These are phyloP conservation scores for Pagrus major DNA, from an alignment of 2,113 vertebrate species.

Conservation along the genomic window DNA sequence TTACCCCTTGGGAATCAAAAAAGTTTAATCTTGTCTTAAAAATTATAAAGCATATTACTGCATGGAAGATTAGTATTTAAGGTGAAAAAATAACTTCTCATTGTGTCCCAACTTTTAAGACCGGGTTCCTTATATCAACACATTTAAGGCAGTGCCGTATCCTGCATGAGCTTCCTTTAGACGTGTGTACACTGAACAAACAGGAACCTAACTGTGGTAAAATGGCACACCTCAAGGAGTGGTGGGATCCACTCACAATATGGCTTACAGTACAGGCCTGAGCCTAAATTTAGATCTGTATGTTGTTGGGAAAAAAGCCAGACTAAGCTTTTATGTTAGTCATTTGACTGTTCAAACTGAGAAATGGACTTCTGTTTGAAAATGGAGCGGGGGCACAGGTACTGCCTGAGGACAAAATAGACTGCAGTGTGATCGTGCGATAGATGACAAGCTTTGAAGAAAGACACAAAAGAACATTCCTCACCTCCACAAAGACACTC, in stretches of 20 bases:
- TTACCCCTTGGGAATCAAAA: not conserved
- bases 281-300: slow-evolving; percentile 15
- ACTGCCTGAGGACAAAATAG: slow-evolving; percentile 31
- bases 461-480: slow-evolving; percentile 42
- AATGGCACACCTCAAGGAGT: slow-evolving; percentile 78
- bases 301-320: not conserved
- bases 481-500: not conserved
- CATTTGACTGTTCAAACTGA: slow-evolving; percentile 6
- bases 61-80: not conserved
- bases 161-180: slow-evolving; percentile 60
- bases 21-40: not conserved
- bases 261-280: slow-evolving; percentile 12
- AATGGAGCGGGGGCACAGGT: slow-evolving; percentile 7
- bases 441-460: slow-evolving; percentile 10
- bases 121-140: slow-evolving; percentile 13
- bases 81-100: not conserved
- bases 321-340: not conserved
- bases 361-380: slow-evolving; percentile 28
- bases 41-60: not conserved
- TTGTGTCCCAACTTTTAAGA: slow-evolving; percentile 4
- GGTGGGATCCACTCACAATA: slow-evolving; percentile 44
- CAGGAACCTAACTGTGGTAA: slow-evolving; percentile 65
- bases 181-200: slow-evolving; percentile 69
- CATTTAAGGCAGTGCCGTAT: slow-evolving; percentile 37
- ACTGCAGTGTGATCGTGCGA: slow-evolving; percentile 1